Percentiles rank a stretch among this genome's conserved stretches.
Conservation (phyloP, 2,797 vertebrate genomes). For the Acropternis orthonyx region DNA sequence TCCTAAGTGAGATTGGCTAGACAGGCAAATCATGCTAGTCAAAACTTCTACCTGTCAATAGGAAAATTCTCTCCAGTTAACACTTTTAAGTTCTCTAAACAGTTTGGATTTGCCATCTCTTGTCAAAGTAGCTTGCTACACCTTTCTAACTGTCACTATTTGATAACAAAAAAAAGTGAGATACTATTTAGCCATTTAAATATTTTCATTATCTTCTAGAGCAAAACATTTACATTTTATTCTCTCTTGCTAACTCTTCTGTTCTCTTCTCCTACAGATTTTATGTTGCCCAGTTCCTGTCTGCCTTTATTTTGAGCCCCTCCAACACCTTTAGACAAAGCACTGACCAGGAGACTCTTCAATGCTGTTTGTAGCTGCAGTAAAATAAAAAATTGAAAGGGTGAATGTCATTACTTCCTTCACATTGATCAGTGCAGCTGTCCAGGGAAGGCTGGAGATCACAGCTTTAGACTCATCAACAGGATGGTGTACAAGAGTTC, state of each 20-base stretch:
- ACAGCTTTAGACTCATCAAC: not conserved
- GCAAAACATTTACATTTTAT: not conserved
- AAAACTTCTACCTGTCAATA: not conserved
- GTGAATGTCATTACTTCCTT: not conserved
- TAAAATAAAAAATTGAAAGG: not conserved
- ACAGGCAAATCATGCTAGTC: not conserved
- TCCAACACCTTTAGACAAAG: not conserved
- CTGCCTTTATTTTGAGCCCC: not conserved
- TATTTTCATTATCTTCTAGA: not conserved
- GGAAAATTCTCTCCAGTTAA: not conserved
- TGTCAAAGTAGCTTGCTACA: not conserved
- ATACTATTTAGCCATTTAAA: not conserved
- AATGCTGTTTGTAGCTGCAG: not conserved
- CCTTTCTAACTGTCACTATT: fast-evolving
- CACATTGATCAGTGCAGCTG: not conserved
- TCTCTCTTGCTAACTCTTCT: not conserved
- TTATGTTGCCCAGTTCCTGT: not conserved
- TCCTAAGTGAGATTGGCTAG: not conserved
- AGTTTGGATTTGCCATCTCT: not conserved
- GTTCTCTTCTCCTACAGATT: not conserved
- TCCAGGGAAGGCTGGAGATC: not conserved
- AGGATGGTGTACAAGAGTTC: not conserved
- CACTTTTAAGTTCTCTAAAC: not conserved
- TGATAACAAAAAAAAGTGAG: not conserved
- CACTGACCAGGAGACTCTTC: not conserved